Percentiles rank a stretch among this genome's conserved stretches.
Evolutionary conservation across 2,113 vertebrate species (phyloP).

Genomic region (Diadophis punctatus): DNA sequence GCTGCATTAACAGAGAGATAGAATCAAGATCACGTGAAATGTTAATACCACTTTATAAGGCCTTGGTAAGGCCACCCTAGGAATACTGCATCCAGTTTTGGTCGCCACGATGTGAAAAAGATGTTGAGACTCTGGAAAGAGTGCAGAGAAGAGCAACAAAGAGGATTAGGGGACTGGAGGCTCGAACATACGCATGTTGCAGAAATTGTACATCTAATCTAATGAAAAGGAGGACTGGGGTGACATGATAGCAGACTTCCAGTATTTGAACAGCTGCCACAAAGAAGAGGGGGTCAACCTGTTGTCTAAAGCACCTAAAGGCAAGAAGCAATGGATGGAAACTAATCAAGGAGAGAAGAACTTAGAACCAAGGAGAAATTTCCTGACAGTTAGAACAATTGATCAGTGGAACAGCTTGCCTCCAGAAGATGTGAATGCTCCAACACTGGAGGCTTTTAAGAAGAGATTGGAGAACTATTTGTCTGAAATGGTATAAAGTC

Average conservation of each 20-base stretch:
- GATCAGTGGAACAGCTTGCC: fast-evolving
- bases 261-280: fast-evolving
- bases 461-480: not conserved
- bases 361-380: not conserved
- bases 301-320: not conserved
- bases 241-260: not conserved
- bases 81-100: too few relatives aligned
- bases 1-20: too few relatives aligned
- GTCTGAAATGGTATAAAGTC: not conserved
- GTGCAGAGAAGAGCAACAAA: not conserved
- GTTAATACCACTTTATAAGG: too few relatives aligned
- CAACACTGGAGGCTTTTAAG: not conserved
- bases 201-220: not conserved
- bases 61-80: too few relatives aligned
- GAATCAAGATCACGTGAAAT: too few relatives aligned
- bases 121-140: not conserved
- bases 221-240: not conserved
- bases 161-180: not conserved
- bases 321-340: not conserved
- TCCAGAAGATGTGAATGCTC: not conserved
- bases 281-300: not conserved
- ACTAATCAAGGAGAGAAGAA: not conserved
- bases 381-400: not conserved
- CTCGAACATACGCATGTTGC: not conserved
- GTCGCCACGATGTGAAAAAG: not conserved